Percentiles rank a stretch among this genome's conserved stretches.
Conservation (phyloP, 2,888 invertebrate genomes). For the Gryllus longicercus region DNA sequence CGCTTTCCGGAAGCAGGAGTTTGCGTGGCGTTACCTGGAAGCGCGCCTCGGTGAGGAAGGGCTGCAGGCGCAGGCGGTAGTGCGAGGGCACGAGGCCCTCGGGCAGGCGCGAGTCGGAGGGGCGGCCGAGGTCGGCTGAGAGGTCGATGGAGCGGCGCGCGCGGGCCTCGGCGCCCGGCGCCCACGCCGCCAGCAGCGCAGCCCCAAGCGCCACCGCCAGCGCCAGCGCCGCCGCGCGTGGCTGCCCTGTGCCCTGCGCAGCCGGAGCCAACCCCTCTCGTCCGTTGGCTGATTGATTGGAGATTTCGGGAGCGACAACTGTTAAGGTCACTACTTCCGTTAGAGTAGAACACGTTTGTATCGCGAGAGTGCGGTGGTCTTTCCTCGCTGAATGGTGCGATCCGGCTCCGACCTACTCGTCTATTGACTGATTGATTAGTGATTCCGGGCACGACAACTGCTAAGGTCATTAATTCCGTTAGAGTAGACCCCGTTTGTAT, state of each 20-base stretch:
- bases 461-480: too few relatives aligned
- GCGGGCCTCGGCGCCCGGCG: background rate
- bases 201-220: background rate
- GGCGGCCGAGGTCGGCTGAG: background rate
- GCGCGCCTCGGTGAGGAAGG: slow-evolving; percentile 60
- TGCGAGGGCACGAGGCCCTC: background rate
- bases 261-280: background rate
- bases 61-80: slow-evolving; percentile 65
- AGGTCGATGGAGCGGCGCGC: background rate
- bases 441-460: too few relatives aligned
- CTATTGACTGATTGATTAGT: background rate
- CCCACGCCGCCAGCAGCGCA: background rate
- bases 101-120: slow-evolving; percentile 4
- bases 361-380: too few relatives aligned
- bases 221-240: background rate
- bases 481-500: too few relatives aligned
- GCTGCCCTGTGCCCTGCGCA: background rate
- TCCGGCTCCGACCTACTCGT: too few relatives aligned
- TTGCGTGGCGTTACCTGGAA: slow-evolving; percentile 47
- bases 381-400: too few relatives aligned
- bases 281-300: background rate
- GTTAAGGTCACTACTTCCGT: too few relatives aligned
- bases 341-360: too few relatives aligned
- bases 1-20: too few relatives aligned
- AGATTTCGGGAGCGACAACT: too few relatives aligned